A percentile compares a stretch with the other conserved stretches of the same genome.
phyloP scores from a whole-genome alignment of 1,140 invertebrate genomes.

The Ectropis grisescens region DNA sequence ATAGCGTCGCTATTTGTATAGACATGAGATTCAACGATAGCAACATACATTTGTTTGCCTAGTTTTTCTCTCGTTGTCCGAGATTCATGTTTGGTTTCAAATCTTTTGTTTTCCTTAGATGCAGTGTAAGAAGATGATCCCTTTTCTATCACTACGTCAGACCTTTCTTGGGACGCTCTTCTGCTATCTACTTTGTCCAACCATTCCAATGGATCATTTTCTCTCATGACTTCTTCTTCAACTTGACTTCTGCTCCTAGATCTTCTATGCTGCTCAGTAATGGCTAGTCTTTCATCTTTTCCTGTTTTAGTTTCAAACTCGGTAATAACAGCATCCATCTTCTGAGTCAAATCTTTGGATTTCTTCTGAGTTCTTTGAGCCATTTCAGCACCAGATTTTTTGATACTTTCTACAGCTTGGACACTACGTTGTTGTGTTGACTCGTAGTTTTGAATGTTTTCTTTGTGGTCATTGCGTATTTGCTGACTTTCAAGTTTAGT shows the following conservation, averaged over 20 bases:
- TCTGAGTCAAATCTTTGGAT: constrained; percentile 37
- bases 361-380: constrained; percentile 39
- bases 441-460: too few relatives aligned
- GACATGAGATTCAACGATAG: constrained; percentile 51
- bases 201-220: constrained; percentile 31
- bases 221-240: constrained; percentile 31
- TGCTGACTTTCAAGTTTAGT: too few relatives aligned
- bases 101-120: constrained; percentile 9
- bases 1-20: constrained; percentile 53
- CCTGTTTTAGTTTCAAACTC: constrained; percentile 43
- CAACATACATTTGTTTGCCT: constrained; percentile 34
- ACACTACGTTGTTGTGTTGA: too few relatives aligned
- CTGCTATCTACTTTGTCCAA: constrained; percentile 23
- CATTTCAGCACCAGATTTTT: constrained; percentile 38
- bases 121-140: constrained; percentile 5
- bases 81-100: constrained; percentile 13
- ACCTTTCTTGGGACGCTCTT: constrained; percentile 15
- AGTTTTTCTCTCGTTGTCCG: constrained; percentile 13
- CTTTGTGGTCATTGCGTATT: too few relatives aligned
- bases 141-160: constrained; percentile 9
- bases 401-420: too few relatives aligned
- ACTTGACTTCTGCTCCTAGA: constrained; percentile 28
- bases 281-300: constrained; percentile 19
- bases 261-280: constrained; percentile 14
- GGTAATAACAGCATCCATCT: constrained; percentile 46